Evolutionary conservation across 2,113 vertebrate genomes (phyloP).

Genomic region (Thunnus maccoyii): DNA sequence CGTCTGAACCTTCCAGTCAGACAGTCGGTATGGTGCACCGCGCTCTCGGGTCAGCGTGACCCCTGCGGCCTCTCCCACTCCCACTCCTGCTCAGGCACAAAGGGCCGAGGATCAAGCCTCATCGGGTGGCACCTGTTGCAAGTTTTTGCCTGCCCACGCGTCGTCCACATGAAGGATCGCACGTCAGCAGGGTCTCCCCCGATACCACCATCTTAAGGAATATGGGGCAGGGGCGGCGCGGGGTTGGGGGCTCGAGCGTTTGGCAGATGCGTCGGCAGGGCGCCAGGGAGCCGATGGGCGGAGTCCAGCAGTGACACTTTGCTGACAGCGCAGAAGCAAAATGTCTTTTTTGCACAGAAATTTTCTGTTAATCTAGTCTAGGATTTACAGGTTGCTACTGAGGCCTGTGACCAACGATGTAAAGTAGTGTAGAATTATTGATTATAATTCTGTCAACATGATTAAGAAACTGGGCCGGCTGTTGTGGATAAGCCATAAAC

Average conservation of each 20-base stretch:
- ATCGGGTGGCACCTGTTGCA: constrained; percentile 83
- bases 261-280: constrained; percentile 66
- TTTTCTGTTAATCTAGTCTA: background rate
- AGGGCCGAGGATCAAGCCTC: constrained; percentile 69
- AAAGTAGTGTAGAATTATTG: background rate
- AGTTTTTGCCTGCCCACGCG: constrained; percentile 81
- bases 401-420: background rate
- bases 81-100: constrained; percentile 82
- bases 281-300: constrained; percentile 40
- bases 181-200: constrained; percentile 68
- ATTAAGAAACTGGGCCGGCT: background rate
- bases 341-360: constrained; percentile 14
- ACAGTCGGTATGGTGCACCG: constrained; percentile 58
- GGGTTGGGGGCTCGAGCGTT: constrained; percentile 52
- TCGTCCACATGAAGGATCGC: constrained; percentile 83
- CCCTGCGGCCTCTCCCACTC: constrained; percentile 84
- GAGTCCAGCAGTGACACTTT: constrained; percentile 47
- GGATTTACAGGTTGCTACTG: constrained; percentile 12
- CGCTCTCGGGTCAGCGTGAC: constrained; percentile 77
- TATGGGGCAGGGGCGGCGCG: constrained; percentile 51
- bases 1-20: constrained; percentile 64
- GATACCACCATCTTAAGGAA: constrained; percentile 59
- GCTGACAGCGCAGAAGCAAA: constrained; percentile 71
- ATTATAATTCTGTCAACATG: background rate
- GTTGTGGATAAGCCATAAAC: background rate